phyloP scores from a whole-genome alignment of 2,888 invertebrate genomes.

The Venustoraphidia nigricollis region DNA sequence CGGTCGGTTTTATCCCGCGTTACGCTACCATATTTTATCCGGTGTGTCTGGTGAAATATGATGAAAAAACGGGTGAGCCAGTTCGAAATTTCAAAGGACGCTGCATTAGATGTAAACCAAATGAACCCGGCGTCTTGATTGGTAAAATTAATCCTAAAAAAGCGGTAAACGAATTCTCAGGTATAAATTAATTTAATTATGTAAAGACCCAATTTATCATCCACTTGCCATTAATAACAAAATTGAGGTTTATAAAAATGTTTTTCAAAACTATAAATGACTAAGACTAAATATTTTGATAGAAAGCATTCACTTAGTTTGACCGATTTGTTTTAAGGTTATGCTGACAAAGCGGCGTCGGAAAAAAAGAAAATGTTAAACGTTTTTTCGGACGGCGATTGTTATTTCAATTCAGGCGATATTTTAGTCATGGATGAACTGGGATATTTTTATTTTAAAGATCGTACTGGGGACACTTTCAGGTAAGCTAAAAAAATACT shows the following conservation, averaged over 20 bases:
- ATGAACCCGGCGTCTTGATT: constrained; percentile 74
- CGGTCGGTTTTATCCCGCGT: constrained; percentile 79
- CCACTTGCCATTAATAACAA: too few relatives aligned
- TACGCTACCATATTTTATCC: constrained; percentile 41
- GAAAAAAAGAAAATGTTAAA: constrained; percentile 53
- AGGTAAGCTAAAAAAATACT: constrained; percentile 23
- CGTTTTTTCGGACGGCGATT: constrained; percentile 71
- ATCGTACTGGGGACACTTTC: constrained; percentile 75
- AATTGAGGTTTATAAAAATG: too few relatives aligned
- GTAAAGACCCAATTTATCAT: too few relatives aligned
- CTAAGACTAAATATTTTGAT: background rate
- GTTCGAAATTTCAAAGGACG: constrained; percentile 51
- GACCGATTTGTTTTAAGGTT: constrained; percentile 28
- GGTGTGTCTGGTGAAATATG: constrained; percentile 44
- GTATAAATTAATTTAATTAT: too few relatives aligned
- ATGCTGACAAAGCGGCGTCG: constrained; percentile 48
- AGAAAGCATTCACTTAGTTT: background rate
- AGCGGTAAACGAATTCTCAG: constrained; percentile 43
- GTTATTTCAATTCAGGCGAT: constrained; percentile 83
- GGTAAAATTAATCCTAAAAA: constrained; percentile 47
- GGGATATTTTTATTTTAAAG: constrained; percentile 89
- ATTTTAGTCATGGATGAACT: constrained; percentile 77
- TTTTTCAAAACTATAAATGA: too few relatives aligned
- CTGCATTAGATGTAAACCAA: constrained; percentile 66
- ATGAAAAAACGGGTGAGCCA: constrained; percentile 58